Evolutionary conservation across 2,113 vertebrate species (phyloP).

Genomic region (Perca fluviatilis): DNA sequence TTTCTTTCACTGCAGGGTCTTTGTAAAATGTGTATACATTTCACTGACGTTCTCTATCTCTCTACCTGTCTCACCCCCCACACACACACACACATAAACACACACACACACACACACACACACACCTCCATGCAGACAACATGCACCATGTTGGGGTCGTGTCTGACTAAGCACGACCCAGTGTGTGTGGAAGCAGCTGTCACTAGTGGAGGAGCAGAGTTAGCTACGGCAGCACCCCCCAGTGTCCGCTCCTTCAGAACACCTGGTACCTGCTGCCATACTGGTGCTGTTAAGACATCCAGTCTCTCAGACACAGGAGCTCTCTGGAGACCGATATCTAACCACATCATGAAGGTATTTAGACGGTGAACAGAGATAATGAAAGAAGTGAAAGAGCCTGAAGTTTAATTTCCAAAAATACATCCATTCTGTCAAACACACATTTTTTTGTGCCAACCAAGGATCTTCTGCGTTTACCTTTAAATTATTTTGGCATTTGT

Average conservation of each 20-base stretch:
- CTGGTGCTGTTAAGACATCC: conserved; percentile 31
- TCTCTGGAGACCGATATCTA: background rate
- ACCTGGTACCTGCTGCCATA: conserved; percentile 34
- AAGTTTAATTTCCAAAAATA: too few relatives aligned
- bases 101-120: background rate
- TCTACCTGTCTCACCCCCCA: background rate
- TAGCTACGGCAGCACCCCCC: conserved; percentile 23
- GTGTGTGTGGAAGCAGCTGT: conserved; percentile 69
- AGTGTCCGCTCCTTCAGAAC: conserved; percentile 25
- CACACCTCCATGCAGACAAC: conserved; percentile 27
- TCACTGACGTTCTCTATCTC: background rate
- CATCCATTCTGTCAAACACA: too few relatives aligned
- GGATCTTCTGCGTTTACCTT: background rate
- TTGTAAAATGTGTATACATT: background rate
- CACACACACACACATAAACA: too few relatives aligned
- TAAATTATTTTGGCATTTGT: background rate
- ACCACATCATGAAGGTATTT: background rate
- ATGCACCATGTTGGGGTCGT: conserved; percentile 31
- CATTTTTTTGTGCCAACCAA: background rate
- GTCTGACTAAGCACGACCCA: conserved; percentile 59
- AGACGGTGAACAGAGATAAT: background rate
- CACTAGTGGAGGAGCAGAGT: conserved; percentile 34
- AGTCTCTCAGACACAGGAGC: conserved; percentile 11
- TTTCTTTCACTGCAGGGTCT: background rate
- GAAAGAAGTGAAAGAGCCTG: background rate